phyloP scores from a whole-genome alignment of 2,888 invertebrate species.

The Plusia festucae region DNA sequence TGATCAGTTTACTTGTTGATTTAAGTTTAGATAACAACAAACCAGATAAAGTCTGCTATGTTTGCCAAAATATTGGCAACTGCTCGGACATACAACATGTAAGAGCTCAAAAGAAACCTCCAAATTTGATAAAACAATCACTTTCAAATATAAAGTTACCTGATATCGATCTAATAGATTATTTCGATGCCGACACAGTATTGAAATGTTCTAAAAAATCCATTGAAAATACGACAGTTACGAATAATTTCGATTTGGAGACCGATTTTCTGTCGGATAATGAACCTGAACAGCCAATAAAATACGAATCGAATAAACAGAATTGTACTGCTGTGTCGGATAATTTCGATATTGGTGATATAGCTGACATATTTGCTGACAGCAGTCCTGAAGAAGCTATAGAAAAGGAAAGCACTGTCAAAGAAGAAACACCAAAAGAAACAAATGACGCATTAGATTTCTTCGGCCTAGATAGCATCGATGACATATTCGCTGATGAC shows the following conservation, averaged over 20 bases:
- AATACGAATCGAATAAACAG: conserved; percentile 36
- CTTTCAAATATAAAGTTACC: conserved; percentile 71
- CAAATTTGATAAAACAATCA: conserved; percentile 55
- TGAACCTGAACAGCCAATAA: conserved; percentile 39
- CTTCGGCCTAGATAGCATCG: conserved; percentile 74
- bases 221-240: conserved; percentile 48
- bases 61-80: conserved; percentile 82
- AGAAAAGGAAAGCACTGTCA: conserved; percentile 23
- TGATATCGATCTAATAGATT: conserved; percentile 75
- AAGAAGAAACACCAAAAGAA: conserved; percentile 59
- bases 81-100: conserved; percentile 73
- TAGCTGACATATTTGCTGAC: conserved; percentile 72
- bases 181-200: conserved; percentile 70
- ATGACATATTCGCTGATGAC: conserved; percentile 82
- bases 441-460: conserved; percentile 60
- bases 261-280: conserved; percentile 66
- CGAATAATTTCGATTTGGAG: conserved; percentile 69
- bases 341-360: conserved; percentile 83
- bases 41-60: conserved; percentile 72
- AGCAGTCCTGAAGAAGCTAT: conserved; percentile 70
- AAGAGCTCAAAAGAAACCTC: conserved; percentile 56
- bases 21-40: conserved; percentile 79
- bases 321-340: conserved; percentile 51
- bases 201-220: conserved; percentile 62
- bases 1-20: conserved; percentile 84